Conservation (phyloP, 2,113 vertebrate species). For the Pseudolaguvia tuberculata region DNA sequence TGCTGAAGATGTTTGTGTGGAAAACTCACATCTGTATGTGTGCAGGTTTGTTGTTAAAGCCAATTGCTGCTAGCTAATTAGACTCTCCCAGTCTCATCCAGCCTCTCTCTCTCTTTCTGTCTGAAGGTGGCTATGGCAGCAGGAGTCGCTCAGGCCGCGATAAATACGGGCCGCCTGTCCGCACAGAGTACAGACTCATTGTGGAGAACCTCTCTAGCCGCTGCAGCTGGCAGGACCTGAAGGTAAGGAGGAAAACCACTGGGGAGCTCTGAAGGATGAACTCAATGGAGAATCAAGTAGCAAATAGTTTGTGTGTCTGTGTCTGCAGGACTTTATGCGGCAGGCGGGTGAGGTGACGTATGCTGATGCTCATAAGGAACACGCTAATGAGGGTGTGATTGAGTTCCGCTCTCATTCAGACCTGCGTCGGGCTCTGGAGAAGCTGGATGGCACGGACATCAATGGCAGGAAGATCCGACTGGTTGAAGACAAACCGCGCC, state of each 20-base stretch:
- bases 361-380: constrained; percentile 95
- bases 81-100: neutral
- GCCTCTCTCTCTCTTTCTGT: constrained; percentile 42
- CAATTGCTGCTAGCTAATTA: constrained; percentile 11
- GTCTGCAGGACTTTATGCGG: constrained; percentile 90
- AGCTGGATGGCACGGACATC: constrained; percentile 93
- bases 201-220: constrained; percentile 99
- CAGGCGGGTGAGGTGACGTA: constrained; percentile 97
- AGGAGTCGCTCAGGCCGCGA: constrained; percentile 89
- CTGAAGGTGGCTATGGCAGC: constrained; percentile 90
- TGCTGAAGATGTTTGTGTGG: neutral
- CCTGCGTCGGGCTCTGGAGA: constrained; percentile 92
- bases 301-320: too few relatives aligned
- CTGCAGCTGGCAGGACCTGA: constrained; percentile 99
- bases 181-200: constrained; percentile 93
- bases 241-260: constrained; percentile 67
- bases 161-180: constrained; percentile 97
- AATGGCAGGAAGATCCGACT: constrained; percentile 93
- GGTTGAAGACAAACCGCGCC: constrained; percentile 85
- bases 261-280: too few relatives aligned
- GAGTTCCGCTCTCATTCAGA: constrained; percentile 90
- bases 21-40: constrained; percentile 36
- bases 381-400: constrained; percentile 95
- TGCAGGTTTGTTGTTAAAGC: constrained; percentile 36
- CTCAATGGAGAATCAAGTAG: too few relatives aligned